Conservation (phyloP, 2,888 invertebrate species). For the Erpobdella octoculata region DNA sequence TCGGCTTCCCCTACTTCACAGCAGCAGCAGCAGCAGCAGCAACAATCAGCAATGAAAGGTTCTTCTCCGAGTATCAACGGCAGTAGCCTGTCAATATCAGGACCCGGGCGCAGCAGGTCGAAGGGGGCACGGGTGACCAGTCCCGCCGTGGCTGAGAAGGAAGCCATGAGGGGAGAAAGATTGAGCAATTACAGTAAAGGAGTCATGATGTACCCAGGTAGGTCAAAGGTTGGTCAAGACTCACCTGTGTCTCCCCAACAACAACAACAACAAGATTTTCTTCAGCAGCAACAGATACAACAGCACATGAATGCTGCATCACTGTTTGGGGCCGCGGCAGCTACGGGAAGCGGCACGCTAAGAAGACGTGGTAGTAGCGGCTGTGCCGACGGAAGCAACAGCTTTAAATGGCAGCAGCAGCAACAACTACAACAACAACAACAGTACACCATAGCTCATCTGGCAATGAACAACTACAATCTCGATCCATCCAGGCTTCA, state of each 20-base stretch:
- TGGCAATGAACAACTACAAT: background rate
- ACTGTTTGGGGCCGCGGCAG: background rate
- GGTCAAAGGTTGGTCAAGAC: background rate
- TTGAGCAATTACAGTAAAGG: constrained; percentile 23
- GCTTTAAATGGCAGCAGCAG: background rate
- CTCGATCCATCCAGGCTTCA: background rate
- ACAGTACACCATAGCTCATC: background rate
- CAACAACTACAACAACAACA: background rate
- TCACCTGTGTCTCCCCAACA: background rate
- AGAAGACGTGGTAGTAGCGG: constrained; percentile 13
- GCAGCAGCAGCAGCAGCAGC: background rate
- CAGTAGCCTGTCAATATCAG: background rate
- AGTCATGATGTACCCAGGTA: constrained; percentile 2
- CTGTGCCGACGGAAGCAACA: constrained; percentile 8
- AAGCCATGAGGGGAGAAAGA: constrained; percentile 20
- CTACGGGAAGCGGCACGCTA: background rate
- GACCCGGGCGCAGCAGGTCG: background rate
- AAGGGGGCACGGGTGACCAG: background rate
- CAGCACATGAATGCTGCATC: background rate
- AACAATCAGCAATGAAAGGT: background rate
- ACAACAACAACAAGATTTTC: background rate
- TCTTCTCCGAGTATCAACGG: constrained; percentile 10
- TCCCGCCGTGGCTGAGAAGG: constrained; percentile 12
- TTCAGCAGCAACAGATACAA: background rate
- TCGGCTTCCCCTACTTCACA: background rate